Conservation (phyloP, 2,797 vertebrate genomes). For the Fringilla coelebs region DNA sequence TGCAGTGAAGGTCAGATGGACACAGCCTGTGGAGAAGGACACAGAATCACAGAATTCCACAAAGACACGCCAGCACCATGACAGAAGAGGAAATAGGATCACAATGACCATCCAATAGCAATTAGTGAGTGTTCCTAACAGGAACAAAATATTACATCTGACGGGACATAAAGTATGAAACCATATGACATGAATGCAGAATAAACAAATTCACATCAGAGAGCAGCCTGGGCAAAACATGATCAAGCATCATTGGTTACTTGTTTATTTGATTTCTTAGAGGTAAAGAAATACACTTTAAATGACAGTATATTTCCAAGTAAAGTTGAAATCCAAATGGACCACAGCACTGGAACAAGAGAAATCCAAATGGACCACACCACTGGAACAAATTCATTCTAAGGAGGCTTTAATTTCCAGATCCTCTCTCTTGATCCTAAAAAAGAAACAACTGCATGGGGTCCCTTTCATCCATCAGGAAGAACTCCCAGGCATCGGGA, state of each 20-base stretch:
- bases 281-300: not conserved
- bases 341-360: too few species aligned
- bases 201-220: not conserved
- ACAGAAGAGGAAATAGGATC: not conserved
- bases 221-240: not conserved
- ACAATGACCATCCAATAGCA: not conserved
- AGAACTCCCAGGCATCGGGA: too few species aligned
- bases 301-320: accelerated
- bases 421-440: not conserved
- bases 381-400: not conserved
- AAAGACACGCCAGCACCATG: accelerated
- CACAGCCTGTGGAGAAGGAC: not conserved
- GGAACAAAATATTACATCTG: not conserved
- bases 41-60: not conserved
- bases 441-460: not conserved
- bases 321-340: not conserved
- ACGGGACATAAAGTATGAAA: not conserved
- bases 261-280: not conserved
- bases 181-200: not conserved
- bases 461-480: not conserved
- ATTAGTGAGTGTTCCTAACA: not conserved
- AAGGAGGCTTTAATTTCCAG: not conserved
- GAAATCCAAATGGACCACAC: not conserved
- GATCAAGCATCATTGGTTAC: too few species aligned
- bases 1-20: not conserved